A percentile compares a stretch with the other conserved stretches of the same genome.
phyloP scores from a whole-genome alignment of 2,888 invertebrate species.

The Neelides folsomi region DNA sequence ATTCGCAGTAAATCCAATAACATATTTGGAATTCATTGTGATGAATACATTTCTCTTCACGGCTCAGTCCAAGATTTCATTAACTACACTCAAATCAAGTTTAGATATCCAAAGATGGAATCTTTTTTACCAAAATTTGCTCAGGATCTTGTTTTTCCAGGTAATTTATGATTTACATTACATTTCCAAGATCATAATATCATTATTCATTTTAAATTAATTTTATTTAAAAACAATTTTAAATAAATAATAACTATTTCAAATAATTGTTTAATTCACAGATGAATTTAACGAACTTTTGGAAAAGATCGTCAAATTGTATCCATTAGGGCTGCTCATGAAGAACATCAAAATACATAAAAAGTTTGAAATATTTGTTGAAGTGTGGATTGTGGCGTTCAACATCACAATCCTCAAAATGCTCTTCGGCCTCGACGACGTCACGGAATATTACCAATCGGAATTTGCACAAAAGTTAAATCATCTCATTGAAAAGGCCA shows the following conservation, averaged over 20 bases:
- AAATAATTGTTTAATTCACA: constrained; percentile 6
- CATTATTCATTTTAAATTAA: not conserved
- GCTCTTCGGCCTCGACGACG: constrained; percentile 29
- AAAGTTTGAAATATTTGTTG: constrained; percentile 9
- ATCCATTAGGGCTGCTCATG: constrained; percentile 12
- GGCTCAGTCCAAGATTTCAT: constrained; percentile 8
- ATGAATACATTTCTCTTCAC: not conserved
- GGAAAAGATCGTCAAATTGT: constrained; percentile 11
- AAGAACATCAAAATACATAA: not conserved
- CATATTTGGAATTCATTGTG: not conserved
- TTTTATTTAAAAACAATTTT: not conserved
- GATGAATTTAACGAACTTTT: constrained; percentile 25
- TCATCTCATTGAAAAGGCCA: constrained; percentile 5
- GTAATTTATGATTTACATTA: constrained; percentile 13
- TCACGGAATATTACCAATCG: constrained; percentile 27
- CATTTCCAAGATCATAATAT: too few relatives aligned
- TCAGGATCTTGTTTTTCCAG: constrained; percentile 20
- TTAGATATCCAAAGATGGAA: constrained; percentile 16
- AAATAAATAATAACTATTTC: not conserved
- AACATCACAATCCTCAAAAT: constrained; percentile 18
- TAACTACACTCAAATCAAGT: constrained; percentile 16
- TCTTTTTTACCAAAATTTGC: constrained; percentile 27
- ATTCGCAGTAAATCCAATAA: not conserved
- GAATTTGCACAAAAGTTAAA: constrained; percentile 25
- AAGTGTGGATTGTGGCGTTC: constrained; percentile 13